phyloP scores from a whole-genome alignment of 2,797 vertebrate species.

The Danio tinwini region DNA sequence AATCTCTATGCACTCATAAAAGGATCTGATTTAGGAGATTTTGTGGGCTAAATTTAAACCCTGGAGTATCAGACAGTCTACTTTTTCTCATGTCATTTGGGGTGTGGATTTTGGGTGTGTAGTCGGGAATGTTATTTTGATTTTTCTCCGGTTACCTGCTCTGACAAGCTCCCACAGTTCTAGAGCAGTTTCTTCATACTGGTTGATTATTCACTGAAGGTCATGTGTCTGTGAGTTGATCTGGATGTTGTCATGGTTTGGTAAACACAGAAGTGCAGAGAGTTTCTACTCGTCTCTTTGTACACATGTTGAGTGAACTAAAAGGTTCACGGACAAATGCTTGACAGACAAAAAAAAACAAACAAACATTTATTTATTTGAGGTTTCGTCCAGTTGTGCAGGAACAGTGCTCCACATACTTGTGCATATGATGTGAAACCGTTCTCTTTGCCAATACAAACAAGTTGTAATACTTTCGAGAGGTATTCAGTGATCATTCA shows the following conservation, averaged over 20 bases:
- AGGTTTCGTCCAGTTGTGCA: background rate
- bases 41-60: background rate
- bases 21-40: background rate
- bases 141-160: slow-evolving; percentile 59
- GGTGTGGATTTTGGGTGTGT: slow-evolving; percentile 67
- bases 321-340: background rate
- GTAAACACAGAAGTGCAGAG: slow-evolving; percentile 60
- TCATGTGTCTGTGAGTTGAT: slow-evolving; percentile 24
- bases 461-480: background rate
- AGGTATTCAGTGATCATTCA: slow-evolving; percentile 13
- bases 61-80: background rate
- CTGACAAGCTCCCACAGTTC: slow-evolving; percentile 58
- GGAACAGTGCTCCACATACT: no score
- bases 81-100: slow-evolving; percentile 32
- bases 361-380: background rate
- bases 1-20: background rate
- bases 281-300: slow-evolving; percentile 55
- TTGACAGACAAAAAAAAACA: slow-evolving; percentile 3
- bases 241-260: slow-evolving; percentile 35
- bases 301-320: background rate
- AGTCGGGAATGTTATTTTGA: slow-evolving; percentile 54
- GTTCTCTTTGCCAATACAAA: slow-evolving; percentile 5
- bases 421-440: background rate
- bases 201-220: slow-evolving; percentile 42
- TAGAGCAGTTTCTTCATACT: background rate